Base-by-base conservation (phyloP, 2,888 invertebrate species). In the Auanema sp. region DNA sequence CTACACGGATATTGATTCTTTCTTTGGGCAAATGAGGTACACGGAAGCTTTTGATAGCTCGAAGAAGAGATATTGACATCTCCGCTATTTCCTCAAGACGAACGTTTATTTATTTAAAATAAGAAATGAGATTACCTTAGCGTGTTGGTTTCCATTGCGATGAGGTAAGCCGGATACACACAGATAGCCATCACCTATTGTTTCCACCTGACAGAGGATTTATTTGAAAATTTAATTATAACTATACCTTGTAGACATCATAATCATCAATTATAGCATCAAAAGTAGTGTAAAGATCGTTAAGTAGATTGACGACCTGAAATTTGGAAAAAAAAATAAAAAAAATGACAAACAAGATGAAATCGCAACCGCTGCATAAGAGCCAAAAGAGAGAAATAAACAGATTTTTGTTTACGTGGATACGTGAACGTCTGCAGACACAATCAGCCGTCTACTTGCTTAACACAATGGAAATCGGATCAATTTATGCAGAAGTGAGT, bases 271-370 rank as follows among this genome's bases (percentile, higher is more conserved):
- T 80, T 54, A 79, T 72, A 1, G 71, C 72, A 53, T 80, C 80
- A 50, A 79, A 79, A 2, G 72, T 75, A 0, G 81, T 77, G 72
- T 82, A 82, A n/a, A 82, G 69, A 56, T 78, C 76, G 67, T 81
- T 81, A 44, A 81, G 73, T 8, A 81, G 66, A 42, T 75, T 80
- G 11, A 82, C 80, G 21, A 79, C 78, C 64, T 69, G 59, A 18
- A 33, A 33, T 33, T 33, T 33, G 4, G 33, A 33, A 33, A 33
- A 33, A 8, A 33, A 33, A 33, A 62, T 41, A 47, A 11, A 16
- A 49, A 53, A 23, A 58, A 23, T 33, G 18, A 58, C 61, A 59
- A 42, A 11, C 1, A 18, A 8, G 8, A 52, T 16, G n/a, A 16
- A 10, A 16, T n/a, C 24, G 3, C 21, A 16, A 47, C 18, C 47